Percentiles rank a stretch among this genome's conserved stretches.
Evolutionary conservation across 2,797 vertebrate genomes (phyloP).

Genomic region (Sciaenops ocellatus): DNA sequence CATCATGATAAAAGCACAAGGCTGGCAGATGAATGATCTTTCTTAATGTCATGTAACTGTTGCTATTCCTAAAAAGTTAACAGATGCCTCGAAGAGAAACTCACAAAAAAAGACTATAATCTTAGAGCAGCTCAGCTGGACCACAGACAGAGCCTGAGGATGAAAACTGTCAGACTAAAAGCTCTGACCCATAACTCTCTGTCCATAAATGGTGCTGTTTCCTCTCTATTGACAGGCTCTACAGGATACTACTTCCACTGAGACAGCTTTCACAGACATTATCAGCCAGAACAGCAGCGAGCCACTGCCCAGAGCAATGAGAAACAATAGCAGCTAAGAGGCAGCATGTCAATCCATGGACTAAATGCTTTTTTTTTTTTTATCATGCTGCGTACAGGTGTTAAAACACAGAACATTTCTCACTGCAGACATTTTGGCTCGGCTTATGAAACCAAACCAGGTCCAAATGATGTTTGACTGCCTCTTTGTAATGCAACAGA

Average conservation of each 20-base stretch:
- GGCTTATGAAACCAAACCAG: no score
- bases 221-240: constrained; percentile 15
- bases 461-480: no score
- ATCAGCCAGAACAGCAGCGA: constrained; percentile 4
- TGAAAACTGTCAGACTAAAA: constrained; percentile 27
- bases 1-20: background rate
- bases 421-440: no score
- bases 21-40: background rate
- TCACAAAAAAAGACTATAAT: background rate
- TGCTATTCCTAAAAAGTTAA: constrained; percentile 23
- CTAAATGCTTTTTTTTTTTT: no score
- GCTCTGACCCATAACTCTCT: constrained; percentile 54
- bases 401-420: no score
- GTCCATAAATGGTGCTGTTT: constrained; percentile 65
- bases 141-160: constrained; percentile 37
- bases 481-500: no score
- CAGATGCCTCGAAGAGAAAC: constrained; percentile 21
- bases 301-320: background rate
- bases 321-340: background rate
- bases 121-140: constrained; percentile 31
- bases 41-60: background rate
- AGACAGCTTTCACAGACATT: constrained; percentile 16
- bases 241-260: constrained; percentile 5
- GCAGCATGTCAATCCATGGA: background rate
- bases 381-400: no score